Conservation (phyloP, 1,140 invertebrate genomes). For the Ips typographus region DNA sequence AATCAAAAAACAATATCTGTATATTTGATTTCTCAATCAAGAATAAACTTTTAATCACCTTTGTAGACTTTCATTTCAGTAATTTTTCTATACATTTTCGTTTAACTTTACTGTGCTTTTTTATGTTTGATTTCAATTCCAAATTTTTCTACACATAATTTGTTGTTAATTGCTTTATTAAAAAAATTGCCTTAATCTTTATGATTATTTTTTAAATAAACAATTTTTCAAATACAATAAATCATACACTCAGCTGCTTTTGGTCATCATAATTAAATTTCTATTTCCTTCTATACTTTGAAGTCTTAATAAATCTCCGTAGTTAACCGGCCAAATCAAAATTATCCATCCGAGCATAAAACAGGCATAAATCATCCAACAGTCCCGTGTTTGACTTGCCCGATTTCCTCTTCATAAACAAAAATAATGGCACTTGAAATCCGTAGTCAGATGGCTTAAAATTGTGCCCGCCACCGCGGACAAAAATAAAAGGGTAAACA, state of each 20-base stretch:
- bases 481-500: slow-evolving; percentile 34
- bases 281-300: not conserved
- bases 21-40: no score
- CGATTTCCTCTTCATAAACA: slow-evolving; percentile 30
- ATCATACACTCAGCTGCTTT: not conserved
- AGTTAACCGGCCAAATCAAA: slow-evolving; percentile 3
- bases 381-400: slow-evolving; percentile 20
- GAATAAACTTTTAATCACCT: no score
- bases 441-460: slow-evolving; percentile 27
- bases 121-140: no score
- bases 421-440: slow-evolving; percentile 28
- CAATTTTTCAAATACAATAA: no score
- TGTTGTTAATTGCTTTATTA: no score
- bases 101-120: no score
- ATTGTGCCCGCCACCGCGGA: slow-evolving; percentile 10
- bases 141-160: no score
- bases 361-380: slow-evolving; percentile 14
- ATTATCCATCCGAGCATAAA: slow-evolving; percentile 10
- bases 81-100: no score
- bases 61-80: no score
- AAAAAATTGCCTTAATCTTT: no score
- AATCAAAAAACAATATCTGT: no score
- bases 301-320: slow-evolving; percentile 7
- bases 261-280: not conserved
- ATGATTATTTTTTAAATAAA: no score